phyloP scores from a whole-genome alignment of 2,888 invertebrate species.

The Gonocerus acuteangulatus region DNA sequence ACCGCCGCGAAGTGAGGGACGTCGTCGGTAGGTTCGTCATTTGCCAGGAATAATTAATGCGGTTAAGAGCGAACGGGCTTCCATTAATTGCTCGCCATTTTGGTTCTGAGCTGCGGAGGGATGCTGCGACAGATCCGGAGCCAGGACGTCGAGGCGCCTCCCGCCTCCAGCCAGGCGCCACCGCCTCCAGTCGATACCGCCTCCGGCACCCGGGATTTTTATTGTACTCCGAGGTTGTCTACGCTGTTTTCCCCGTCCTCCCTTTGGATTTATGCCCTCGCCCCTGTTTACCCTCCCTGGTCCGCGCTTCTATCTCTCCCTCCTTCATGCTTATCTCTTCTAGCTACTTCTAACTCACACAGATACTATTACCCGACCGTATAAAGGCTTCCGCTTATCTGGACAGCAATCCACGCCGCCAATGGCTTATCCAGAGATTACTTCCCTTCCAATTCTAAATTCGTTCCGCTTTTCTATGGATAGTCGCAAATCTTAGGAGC shows the following conservation, averaged over 20 bases:
- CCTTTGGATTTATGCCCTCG: background rate
- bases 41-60: slow-evolving; percentile 12
- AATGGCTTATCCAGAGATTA: background rate
- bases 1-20: no score
- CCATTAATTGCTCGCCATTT: slow-evolving; percentile 12
- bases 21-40: no score
- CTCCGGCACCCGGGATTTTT: background rate
- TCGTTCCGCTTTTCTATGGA: no score
- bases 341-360: background rate
- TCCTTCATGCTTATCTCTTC: no score
- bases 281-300: slow-evolving; percentile 3
- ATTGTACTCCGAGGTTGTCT: slow-evolving; percentile 14
- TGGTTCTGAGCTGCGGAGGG: slow-evolving; percentile 3
- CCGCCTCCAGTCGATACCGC: slow-evolving; percentile 4
- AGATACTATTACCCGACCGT: background rate
- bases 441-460: no score
- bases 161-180: slow-evolving; percentile 10
- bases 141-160: slow-evolving; percentile 21
- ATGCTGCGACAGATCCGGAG: slow-evolving; percentile 22
- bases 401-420: background rate
- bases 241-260: slow-evolving; percentile 7
- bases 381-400: slow-evolving; percentile 14
- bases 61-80: background rate
- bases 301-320: no score
- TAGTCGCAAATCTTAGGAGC: no score